Percentiles rank a stretch among this genome's conserved stretches.
These are phyloP conservation scores for Hylia prasina DNA, from an alignment of 2,113 vertebrate genomes.

Conservation along the genomic window DNA sequence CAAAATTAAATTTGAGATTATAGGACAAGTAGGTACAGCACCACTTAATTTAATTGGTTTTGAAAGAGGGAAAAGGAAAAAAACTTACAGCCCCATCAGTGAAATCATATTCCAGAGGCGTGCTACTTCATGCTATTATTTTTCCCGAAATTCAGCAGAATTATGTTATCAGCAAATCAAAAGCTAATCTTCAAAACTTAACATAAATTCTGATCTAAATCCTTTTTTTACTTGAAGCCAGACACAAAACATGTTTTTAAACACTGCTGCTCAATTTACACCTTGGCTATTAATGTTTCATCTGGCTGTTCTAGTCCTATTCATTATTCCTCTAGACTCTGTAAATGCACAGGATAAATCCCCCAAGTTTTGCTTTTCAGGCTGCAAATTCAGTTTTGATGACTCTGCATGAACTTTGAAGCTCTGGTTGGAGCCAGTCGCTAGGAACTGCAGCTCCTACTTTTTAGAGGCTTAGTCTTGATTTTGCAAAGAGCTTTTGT, in stretches of 20 bases:
- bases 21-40: neutral
- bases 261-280: neutral
- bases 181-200: neutral
- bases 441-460: neutral
- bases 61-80: conserved; percentile 20
- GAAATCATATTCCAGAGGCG: neutral
- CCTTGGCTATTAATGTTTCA: neutral
- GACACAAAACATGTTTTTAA: neutral
- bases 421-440: neutral
- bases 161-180: conserved; percentile 24
- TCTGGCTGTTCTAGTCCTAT: neutral
- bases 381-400: neutral
- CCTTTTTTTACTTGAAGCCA: conserved; percentile 3
- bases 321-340: neutral
- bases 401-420: neutral
- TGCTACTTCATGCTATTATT: neutral
- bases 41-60: conserved; percentile 43
- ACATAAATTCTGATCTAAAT: conserved; percentile 28
- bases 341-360: neutral
- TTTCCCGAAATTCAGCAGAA: neutral
- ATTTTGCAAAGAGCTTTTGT: conserved; percentile 44
- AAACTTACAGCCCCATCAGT: neutral
- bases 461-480: neutral
- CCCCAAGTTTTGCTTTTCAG: neutral
- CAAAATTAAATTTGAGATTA: conserved; percentile 33